Conservation (phyloP, 92 coral and sea anemone species). For the Nematostella vectensis region DNA sequence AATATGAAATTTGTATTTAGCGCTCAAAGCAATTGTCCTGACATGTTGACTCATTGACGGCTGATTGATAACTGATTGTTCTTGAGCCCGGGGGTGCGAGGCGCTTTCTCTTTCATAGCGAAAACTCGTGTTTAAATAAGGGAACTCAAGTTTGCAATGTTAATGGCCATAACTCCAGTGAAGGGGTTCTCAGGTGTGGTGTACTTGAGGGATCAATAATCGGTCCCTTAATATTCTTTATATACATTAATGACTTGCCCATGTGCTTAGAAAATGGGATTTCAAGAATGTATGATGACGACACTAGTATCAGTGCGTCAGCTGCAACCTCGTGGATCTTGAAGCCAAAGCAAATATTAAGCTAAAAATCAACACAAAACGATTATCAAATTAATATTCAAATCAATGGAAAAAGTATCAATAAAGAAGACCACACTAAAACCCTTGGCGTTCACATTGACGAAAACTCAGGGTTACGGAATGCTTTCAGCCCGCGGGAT, state of each 20-base stretch:
- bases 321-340: background rate
- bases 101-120: too few relatives aligned
- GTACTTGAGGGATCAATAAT: background rate
- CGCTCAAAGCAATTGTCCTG: too few relatives aligned
- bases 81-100: too few relatives aligned
- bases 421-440: constrained; percentile 11
- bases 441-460: constrained; percentile 6
- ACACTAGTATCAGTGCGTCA: background rate
- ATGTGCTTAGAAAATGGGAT: background rate
- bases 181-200: background rate
- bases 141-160: background rate
- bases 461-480: constrained; percentile 2
- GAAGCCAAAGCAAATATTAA: background rate
- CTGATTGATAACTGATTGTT: too few relatives aligned
- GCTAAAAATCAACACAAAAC: constrained; percentile 1
- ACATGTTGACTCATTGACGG: too few relatives aligned
- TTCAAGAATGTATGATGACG: background rate
- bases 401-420: constrained; percentile 1
- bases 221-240: background rate
- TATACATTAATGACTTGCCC: background rate
- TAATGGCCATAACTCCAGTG: background rate
- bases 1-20: too few relatives aligned
- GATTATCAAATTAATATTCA: constrained; percentile 4
- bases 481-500: too few relatives aligned
- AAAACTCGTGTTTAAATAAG: background rate